Percentiles rank a stretch among this genome's conserved stretches.
Conservation (phyloP, 2,888 invertebrate genomes). For the Campoplex nolae region DNA sequence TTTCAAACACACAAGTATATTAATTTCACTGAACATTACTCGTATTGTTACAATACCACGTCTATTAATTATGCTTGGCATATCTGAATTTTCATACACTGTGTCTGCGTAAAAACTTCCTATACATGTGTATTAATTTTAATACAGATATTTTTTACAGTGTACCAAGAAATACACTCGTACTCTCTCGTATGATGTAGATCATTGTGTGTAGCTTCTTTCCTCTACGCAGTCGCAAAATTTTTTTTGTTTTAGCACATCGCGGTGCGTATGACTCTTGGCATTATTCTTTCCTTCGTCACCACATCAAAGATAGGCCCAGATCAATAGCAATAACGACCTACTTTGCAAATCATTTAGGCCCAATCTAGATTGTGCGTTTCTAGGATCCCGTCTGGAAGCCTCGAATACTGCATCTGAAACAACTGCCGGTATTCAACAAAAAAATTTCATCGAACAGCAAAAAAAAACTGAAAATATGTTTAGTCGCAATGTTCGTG, state of each 20-base stretch:
- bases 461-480: background rate
- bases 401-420: background rate
- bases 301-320: background rate
- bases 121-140: too few relatives aligned
- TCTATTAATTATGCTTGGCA: too few relatives aligned
- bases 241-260: too few relatives aligned
- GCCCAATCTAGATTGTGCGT: background rate
- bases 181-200: background rate
- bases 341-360: background rate
- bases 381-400: background rate
- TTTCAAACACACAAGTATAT: too few relatives aligned
- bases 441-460: background rate
- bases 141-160: too few relatives aligned
- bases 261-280: too few relatives aligned
- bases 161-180: conserved; percentile 31
- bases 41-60: too few relatives aligned
- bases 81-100: too few relatives aligned
- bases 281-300: background rate
- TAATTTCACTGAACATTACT: too few relatives aligned
- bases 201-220: too few relatives aligned
- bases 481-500: background rate
- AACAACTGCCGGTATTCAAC: background rate
- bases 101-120: too few relatives aligned
- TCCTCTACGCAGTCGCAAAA: too few relatives aligned
- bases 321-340: background rate